A percentile compares a stretch with the other conserved stretches of the same genome.
phyloP scores from a whole-genome alignment of 2,113 vertebrate species.

The Sterrhoptilus dennistouni region DNA sequence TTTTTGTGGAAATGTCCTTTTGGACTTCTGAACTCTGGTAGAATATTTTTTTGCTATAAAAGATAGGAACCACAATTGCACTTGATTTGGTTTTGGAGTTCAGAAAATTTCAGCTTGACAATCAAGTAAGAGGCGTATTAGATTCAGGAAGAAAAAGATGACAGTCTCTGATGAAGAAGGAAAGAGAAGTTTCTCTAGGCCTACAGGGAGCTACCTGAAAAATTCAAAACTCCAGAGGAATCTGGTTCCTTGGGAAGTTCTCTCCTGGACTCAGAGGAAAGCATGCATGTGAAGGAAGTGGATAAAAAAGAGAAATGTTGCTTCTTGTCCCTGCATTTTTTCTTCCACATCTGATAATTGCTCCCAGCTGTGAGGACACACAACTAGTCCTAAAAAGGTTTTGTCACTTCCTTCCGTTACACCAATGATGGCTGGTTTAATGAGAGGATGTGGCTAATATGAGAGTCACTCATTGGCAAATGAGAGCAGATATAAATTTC shows the following conservation, averaged over 20 bases:
- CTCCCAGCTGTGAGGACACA: not conserved
- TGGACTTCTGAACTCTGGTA: not conserved
- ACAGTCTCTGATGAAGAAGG: not conserved
- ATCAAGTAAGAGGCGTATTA: not conserved
- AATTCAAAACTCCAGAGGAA: not conserved
- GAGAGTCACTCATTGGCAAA: not conserved
- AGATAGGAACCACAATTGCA: not conserved
- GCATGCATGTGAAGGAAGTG: not conserved
- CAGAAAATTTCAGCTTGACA: not conserved
- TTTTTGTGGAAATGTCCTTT: constrained; percentile 3
- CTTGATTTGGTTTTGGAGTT: constrained; percentile 12
- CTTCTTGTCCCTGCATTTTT: not conserved
- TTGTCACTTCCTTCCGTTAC: not conserved
- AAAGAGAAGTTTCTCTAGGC: not conserved
- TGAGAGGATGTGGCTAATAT: not conserved
- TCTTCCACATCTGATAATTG: not conserved
- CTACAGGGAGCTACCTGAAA: not conserved
- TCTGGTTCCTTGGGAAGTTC: not conserved
- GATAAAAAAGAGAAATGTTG: not conserved
- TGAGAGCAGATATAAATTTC: not conserved
- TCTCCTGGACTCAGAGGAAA: not conserved
- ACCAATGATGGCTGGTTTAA: not conserved
- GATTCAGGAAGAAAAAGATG: not conserved
- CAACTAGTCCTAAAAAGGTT: not conserved
- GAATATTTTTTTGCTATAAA: not conserved